Evolutionary conservation across 2,113 vertebrate genomes (phyloP), one percentile per base, ranked within the genome.

Genomic region (Burhinus oedicnemus): DNA sequence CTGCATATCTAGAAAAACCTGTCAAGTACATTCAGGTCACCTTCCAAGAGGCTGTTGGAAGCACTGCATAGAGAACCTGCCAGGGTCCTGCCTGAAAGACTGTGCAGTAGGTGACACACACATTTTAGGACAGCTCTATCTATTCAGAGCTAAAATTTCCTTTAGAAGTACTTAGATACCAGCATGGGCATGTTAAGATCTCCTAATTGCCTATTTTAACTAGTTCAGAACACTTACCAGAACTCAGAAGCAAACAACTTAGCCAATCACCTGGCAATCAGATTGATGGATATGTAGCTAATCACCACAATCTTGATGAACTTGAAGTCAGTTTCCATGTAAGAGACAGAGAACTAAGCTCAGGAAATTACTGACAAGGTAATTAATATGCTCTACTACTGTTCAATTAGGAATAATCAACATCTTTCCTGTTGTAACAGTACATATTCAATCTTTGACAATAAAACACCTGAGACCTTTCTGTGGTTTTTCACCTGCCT

Each of bases 301-400:
- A 94, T 94, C 40, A 91, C 29, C 17, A 49, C 54, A 86, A 7
- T 88, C 19, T 19, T 0, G 0, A 74, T 27, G 58, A 95, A 93
- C 29, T 23, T 75, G 51, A 92, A 96, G 70, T 83, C 11, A 70
- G 23, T 88, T 94, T 91, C 55, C 16, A 18, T 45, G 20, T 80
- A 60, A 65, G 62, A 90, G 27, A 66, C 21, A 40, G 42, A 93
- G 27, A 90, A 51, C 30, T 86, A 65, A 86, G 40, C 32, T 83
- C 62, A 90, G 88, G 85, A 93, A 85, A 90, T 92, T 87, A 79
- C 38, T 92, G 82, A 86, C 62, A 95, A 80, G 62, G 52, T 89
- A 89, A 94, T 94, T 83, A 96, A 87, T 62, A 64, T 2, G 1
- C 25, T 95, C 22, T 84, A 64, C 47, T 26, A 47, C n/a, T 94